Percentiles rank a stretch among this genome's conserved stretches.
Evolutionary conservation across 2,113 vertebrate species (phyloP).

Genomic region (Leptodactylus fuscus): DNA sequence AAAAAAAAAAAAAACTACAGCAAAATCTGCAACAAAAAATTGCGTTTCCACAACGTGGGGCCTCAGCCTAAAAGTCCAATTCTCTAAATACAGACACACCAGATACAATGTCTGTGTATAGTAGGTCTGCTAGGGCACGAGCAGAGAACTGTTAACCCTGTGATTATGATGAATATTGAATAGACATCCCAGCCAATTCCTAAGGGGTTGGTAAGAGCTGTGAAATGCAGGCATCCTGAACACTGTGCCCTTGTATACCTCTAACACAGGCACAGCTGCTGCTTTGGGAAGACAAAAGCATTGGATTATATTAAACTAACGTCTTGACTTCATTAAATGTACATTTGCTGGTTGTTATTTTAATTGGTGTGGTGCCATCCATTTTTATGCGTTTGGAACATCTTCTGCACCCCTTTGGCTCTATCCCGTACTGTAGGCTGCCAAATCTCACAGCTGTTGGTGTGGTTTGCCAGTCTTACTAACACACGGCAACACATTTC

Average conservation of each 20-base stretch:
- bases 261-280: not conserved
- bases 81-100: not conserved
- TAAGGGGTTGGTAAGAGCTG: not conserved
- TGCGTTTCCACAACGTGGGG: no score
- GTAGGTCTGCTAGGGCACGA: not conserved
- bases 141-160: not conserved
- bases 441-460: slow-evolving; percentile 54
- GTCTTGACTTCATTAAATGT: slow-evolving; percentile 69
- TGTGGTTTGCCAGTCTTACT: slow-evolving; percentile 53
- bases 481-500: slow-evolving; percentile 37
- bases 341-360: slow-evolving; percentile 71
- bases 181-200: not conserved
- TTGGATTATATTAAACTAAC: slow-evolving; percentile 37
- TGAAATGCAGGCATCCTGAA: not conserved
- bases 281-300: not conserved
- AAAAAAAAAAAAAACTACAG: no score
- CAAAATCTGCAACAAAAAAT: no score
- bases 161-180: not conserved
- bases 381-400: slow-evolving; percentile 64
- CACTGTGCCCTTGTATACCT: not conserved
- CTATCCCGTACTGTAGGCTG: not conserved
- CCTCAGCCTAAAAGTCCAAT: no score
- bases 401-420: slow-evolving; percentile 51
- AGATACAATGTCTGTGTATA: not conserved
- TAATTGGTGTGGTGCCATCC: slow-evolving; percentile 66